Percentiles rank a stretch among this genome's conserved stretches.
These are phyloP conservation scores for Penaeus monodon DNA, from an alignment of 2,888 invertebrate genomes.

Conservation along the genomic window DNA sequence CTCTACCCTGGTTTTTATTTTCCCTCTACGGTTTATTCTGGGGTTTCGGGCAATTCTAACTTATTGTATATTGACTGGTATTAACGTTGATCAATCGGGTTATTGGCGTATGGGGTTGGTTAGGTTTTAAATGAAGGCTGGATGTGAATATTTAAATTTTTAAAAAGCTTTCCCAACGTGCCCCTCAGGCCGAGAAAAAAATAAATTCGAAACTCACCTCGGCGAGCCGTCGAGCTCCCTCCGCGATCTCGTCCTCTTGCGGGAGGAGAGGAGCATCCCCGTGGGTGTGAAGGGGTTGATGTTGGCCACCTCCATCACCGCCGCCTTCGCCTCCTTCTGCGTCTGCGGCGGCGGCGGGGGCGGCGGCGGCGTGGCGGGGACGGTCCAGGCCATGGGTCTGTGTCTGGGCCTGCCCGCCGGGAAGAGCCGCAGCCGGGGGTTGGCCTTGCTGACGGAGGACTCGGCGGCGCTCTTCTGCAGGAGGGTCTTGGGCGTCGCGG, in stretches of 20 bases:
- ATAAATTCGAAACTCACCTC: neutral
- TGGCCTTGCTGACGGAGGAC: neutral
- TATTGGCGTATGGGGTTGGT: too few relatives aligned
- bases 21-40: too few relatives aligned
- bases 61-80: too few relatives aligned
- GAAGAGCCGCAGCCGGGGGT: neutral
- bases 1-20: too few relatives aligned
- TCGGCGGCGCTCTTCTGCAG: conserved; percentile 50
- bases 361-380: neutral
- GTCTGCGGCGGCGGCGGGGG: neutral
- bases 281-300: conserved; percentile 65
- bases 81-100: too few relatives aligned
- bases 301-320: conserved; percentile 53
- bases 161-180: too few relatives aligned
- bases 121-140: too few relatives aligned
- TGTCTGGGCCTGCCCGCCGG: conserved; percentile 7
- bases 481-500: conserved; percentile 65
- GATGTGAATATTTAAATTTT: too few relatives aligned
- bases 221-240: conserved; percentile 11
- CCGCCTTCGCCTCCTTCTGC: conserved; percentile 18
- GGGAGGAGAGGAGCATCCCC: conserved; percentile 50
- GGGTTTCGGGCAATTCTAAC: too few relatives aligned
- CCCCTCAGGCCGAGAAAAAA: neutral
- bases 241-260: conserved; percentile 55
- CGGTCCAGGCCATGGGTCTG: too few relatives aligned